Base-by-base conservation (phyloP, 2,113 vertebrate species). In the Prionailurus bengalensis region DNA sequence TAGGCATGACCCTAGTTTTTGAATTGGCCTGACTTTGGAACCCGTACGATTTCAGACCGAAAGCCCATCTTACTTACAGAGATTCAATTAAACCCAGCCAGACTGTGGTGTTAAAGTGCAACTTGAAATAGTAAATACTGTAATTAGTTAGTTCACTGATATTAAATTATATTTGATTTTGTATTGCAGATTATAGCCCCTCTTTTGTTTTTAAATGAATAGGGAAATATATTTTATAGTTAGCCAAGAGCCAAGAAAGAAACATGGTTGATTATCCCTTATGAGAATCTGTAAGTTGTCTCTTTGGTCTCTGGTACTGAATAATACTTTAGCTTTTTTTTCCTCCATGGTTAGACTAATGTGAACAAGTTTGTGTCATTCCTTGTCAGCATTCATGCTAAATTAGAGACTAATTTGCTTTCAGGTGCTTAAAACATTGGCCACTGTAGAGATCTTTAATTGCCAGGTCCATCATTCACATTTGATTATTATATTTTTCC, bases 91-190 rank as follows among this genome's bases (percentile, higher is more conserved):
- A 84, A 17, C 31, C 8, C 15, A 61, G 7, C 9, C 29, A 85
- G 48, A 53, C 16, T 5, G 39, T 31, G 16, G 27, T 15, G 3
- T 7, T 36, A 94, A 92, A 97, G 55, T 36, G 14, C 2, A 88
- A 39, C 29, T 95, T 89, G 33, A 94, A 84, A 61, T 27, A 55
- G 55, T 68, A 79, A 92, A 76, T 33, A 68, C 4, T 78, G 15
- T 63, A 68, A 74, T 89, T 84, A 95, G 16, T 81, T 66, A 79
- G 31, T 76, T 81, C 84, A 70, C 14, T 76, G 70, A 91, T 7
- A 95, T 87, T 79, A 94, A 97, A 97, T 92, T 96, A 27, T 27
- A 55, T 97, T 96, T 95, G 65, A 66, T 80, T 95, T 39, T 33
- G 39, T 45, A 58, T 97, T 76, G 25, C 33, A 95, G 96, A 97